Evolutionary conservation across 1,140 invertebrate genomes (phyloP), one percentile per base, ranked within the genome.

Genomic region (Polypedilum pembai): DNA sequence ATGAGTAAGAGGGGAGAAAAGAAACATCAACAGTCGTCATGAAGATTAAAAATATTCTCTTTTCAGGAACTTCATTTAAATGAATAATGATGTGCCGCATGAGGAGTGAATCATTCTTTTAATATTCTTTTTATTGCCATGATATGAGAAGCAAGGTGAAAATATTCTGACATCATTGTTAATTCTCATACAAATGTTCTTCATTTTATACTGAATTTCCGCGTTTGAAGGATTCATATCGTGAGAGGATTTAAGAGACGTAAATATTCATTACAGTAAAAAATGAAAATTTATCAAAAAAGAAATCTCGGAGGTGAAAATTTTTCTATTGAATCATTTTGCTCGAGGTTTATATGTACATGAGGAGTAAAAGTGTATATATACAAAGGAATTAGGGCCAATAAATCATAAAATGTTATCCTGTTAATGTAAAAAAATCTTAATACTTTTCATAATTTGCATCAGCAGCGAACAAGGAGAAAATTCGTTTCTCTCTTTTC

Each of bases 351-450:
- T 10, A 45, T 8, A 56, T 56, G 12, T n/a, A 4, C 12, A 56
- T 56, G n/a, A 56, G 15, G 45, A 8, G 15, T 8, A 45, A 45
- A 56, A 56, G 4, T 15, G 15, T 15, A 56, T 56, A 33, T 33
- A 33, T 33, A 56, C 12, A 12, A 56, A 8, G 20, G 65, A 69
- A 69, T 69, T 69, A 69, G 65, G 20, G 65, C 65, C 65, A 69
- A 69, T 69, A 69, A 69, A 69, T 69, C 65, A 69, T 69, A 69
- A 69, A 69, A 69, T 69, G 65, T 69, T 69, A 69, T 69, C 65
- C 65, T 21, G 65, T 21, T 69, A 69, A 69, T 69, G 65, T 69
- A 21, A 18, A 69, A 21, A 21, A 69, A 69, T 69, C 65, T 69
- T 69, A 69, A 69, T 69, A 69, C 65, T 69, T 56, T 69, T 69